Base-by-base conservation (phyloP, 2,797 vertebrate species). In the Geotrypetes seraphini region DNA sequence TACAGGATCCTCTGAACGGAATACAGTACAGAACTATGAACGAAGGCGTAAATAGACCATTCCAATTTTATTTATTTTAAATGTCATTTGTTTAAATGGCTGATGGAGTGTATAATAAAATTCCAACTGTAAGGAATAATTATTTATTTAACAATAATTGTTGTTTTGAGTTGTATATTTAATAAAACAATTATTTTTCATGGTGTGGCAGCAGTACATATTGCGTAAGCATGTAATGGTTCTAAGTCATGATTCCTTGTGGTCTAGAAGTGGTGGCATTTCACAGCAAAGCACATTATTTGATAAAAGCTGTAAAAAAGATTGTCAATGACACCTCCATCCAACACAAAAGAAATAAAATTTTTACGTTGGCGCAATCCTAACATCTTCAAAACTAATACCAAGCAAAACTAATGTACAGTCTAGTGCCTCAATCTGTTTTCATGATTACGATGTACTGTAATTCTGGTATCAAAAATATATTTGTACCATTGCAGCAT, bases 171-270 rank as follows among this genome's bases (percentile, higher is more conserved):
- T 68, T 64, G 49, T 58, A 71, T 61, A 47, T 60, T 73, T 38
- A 78, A 65, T 67, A 61, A 75, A 67, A 53, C 46, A 14, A 58
- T 74, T 80, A 73, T 80, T 82, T 78, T 80, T 79, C 71, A 71
- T 72, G 68, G 74, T 40, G 71, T 81, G 67, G 65, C 55, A 68
- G 60, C 13, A 60, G 51, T 53, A 60, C 4, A 2, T 63, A 31
- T 64, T 64, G 60, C 66, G 38, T 63, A 64, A 47, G 29, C 47
- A 47, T 52, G 13, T 24, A 56, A 30, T 57, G 41, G 57, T 59
- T 65, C 57, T 43, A 41, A 44, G 48, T 33, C 50, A 32, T 14
- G 28, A 46, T 22, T 26, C 48, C 28, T 8, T 39, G 31, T 18
- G 16, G 36, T 69, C 26, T 30, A 5, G 37, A 45, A 33, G 36